Evolutionary conservation across 2,888 invertebrate species (phyloP).

Genomic region (Orchesella flavescens): DNA sequence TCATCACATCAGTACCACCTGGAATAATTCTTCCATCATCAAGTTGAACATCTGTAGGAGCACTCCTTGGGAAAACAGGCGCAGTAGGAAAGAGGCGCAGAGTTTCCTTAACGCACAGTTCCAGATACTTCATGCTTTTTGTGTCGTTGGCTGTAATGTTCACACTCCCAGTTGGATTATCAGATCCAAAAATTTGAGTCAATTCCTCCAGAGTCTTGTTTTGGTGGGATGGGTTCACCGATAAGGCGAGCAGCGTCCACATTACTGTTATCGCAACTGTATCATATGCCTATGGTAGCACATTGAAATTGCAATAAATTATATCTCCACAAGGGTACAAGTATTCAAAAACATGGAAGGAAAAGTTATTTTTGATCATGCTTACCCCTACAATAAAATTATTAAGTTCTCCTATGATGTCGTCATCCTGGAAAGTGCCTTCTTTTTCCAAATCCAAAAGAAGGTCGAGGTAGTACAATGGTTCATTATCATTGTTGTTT

Average conservation of each 20-base stretch:
- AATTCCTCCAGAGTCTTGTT: constrained; percentile 5
- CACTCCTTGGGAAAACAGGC: constrained; percentile 1
- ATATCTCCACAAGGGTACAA: too few species aligned
- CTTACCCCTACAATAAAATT: constrained; percentile 20
- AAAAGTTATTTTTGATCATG: neutral
- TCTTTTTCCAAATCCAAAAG: neutral
- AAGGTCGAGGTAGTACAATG: constrained; percentile 6
- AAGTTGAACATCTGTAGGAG: constrained; percentile 1
- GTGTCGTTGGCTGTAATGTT: neutral
- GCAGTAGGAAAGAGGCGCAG: constrained; percentile 17
- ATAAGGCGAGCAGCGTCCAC: neutral
- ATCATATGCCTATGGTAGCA: constrained; percentile 16
- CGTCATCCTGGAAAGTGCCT: neutral
- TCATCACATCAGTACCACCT: neutral
- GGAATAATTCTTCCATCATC: constrained; percentile 30
- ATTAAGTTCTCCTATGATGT: constrained; percentile 8
- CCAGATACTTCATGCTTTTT: constrained; percentile 27
- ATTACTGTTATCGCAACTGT: constrained; percentile 6
- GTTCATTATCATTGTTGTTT: neutral
- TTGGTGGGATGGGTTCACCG: constrained; percentile 13
- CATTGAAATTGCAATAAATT: neutral
- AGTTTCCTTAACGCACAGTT: constrained; percentile 34
- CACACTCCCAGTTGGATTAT: neutral
- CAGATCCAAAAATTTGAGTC: neutral
- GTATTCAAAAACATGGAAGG: too few species aligned